Evolutionary conservation across 2,888 invertebrate species (phyloP), one percentile per base, ranked within the genome.

Genomic region (Agrilus biguttatus): DNA sequence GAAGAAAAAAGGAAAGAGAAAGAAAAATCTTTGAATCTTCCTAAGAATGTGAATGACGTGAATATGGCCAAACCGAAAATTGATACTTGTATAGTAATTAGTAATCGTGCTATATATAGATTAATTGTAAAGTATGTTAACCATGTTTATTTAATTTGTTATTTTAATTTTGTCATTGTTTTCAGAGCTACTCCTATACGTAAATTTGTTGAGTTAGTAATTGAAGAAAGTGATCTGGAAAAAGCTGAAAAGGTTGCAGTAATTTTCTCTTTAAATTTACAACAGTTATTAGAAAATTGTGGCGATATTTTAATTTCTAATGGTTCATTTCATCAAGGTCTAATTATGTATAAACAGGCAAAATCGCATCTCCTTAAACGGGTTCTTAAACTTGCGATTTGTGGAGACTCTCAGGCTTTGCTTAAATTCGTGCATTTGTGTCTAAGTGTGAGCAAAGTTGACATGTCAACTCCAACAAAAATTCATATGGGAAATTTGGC

Each of bases 261-360:
- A 39, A 68, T 77, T 40, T 75, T 77, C 56, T 73, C 75, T 39
- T 63, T 80, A 41, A 77, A 78, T 53, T 66, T 83, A 39, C 77
- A 78, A 47, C 72, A 75, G 42, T 66, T 82, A 41, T 70, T 91
- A 49, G 84, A 87, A 59, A 77, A 78, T 53, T 84, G 88, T 28
- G 89, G 89, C 0, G 90, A 91, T 64, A 73, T 83, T 62, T 72
- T 87, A 56, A 69, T 92, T 57, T 73, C 80, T 4, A 75, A 80
- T 47, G 80, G 80, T 12, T 78, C 81, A 51, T 77, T 84, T 47
- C 74, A 80, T 40, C 81, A 83, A 46, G 90, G 91, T 1, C 73
- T 84, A 49, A 75, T 83, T 47, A 74, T 90, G 14, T 92, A 86
- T 64, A 83, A 84, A 55, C 72, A 89, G 43, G 64, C 65, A 4